Conservation (phyloP, 1,140 invertebrate genomes). For the Phenacoccus solenopsis region DNA sequence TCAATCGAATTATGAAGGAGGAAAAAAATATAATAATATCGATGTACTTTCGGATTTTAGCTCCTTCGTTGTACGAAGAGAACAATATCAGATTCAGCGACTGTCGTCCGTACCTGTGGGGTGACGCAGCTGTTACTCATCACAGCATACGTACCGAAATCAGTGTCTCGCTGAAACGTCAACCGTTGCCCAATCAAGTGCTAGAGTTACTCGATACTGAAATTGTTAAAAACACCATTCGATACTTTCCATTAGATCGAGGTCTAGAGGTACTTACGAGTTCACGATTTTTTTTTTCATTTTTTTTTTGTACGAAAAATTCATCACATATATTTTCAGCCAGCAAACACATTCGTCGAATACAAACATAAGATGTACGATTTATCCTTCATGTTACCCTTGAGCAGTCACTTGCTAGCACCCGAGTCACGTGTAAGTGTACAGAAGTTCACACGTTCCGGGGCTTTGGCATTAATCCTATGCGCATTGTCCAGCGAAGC, state of each 20-base stretch:
- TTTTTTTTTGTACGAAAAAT: neutral
- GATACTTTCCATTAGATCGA: slow-evolving; percentile 45
- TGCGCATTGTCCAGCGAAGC: slow-evolving; percentile 46
- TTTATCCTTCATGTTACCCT: slow-evolving; percentile 54
- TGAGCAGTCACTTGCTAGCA: slow-evolving; percentile 47
- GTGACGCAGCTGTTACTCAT: slow-evolving; percentile 55
- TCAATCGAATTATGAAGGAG: too few relatives aligned
- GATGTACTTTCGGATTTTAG: slow-evolving; percentile 25
- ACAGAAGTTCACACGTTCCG: slow-evolving; percentile 45
- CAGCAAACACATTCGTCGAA: neutral
- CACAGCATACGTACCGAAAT: slow-evolving; percentile 50
- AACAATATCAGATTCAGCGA: slow-evolving; percentile 44
- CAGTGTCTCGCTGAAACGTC: slow-evolving; percentile 48
- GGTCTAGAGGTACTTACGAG: slow-evolving; percentile 17
- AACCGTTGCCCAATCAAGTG: slow-evolving; percentile 54
- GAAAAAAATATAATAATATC: too few relatives aligned
- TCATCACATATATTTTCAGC: neutral
- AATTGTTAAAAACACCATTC: slow-evolving; percentile 48
- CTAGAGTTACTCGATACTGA: slow-evolving; percentile 52
- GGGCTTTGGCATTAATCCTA: slow-evolving; percentile 49
- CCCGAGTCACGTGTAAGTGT: slow-evolving; percentile 50
- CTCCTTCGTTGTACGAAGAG: slow-evolving; percentile 48
- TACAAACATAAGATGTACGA: slow-evolving; percentile 42
- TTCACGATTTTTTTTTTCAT: neutral
- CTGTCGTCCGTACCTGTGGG: slow-evolving; percentile 67